Evolutionary conservation across 2,797 vertebrate genomes (phyloP).

Genomic region (Takifugu ocellatus): DNA sequence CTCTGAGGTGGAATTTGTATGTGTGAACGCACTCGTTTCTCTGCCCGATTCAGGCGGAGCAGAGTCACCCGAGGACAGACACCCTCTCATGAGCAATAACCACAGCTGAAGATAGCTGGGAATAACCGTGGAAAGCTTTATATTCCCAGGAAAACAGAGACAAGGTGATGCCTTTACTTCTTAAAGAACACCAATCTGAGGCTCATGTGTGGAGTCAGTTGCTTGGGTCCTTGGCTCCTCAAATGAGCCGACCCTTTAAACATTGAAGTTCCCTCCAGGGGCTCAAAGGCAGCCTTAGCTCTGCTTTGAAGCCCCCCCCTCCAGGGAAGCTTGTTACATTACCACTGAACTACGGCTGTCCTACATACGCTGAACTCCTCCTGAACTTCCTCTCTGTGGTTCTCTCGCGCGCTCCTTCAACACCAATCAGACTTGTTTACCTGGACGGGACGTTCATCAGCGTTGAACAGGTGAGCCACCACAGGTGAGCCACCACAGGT

Average conservation of each 20-base stretch:
- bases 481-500: too few relatives aligned
- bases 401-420: background rate
- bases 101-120: too few relatives aligned
- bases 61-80: slow-evolving; percentile 14
- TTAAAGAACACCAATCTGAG: too few relatives aligned
- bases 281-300: slow-evolving; percentile 23
- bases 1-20: slow-evolving; percentile 5
- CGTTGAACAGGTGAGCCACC: too few relatives aligned
- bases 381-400: slow-evolving; percentile 10
- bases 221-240: too few relatives aligned
- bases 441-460: too few relatives aligned
- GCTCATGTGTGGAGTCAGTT: too few relatives aligned
- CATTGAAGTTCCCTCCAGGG: background rate
- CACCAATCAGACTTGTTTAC: too few relatives aligned
- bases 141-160: too few relatives aligned
- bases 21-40: background rate
- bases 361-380: slow-evolving; percentile 39
- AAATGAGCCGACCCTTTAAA: slow-evolving; percentile 14
- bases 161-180: too few relatives aligned
- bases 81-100: too few relatives aligned
- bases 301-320: slow-evolving; percentile 20
- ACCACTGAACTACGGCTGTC: slow-evolving; percentile 26
- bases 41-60: background rate
- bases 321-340: slow-evolving; percentile 6
- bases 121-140: too few relatives aligned